Evolutionary conservation across 2,113 vertebrate species (phyloP), one percentile per base, ranked within the genome.

Genomic region (Centropus bengalensis): DNA sequence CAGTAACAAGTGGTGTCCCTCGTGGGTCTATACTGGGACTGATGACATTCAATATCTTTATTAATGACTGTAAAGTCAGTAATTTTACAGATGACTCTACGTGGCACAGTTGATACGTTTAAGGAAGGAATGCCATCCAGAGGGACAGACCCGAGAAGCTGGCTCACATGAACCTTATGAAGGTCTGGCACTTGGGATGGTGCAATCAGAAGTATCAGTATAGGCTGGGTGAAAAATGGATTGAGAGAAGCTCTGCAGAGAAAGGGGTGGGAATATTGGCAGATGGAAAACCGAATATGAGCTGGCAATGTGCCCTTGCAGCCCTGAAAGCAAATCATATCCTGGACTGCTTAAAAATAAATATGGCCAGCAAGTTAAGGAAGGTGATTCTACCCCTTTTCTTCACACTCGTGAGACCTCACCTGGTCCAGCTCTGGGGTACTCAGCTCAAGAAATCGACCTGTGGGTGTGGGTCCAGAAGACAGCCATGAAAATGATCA

Each of bases 331-430:
- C 5, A 6, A 52, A 47, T 47, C 18, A 9, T 47, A 47, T 21
- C 47, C 20, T 47, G 20, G 8, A 9, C 30, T 69, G 8, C 21
- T 17, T 55, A 7, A 54, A 54, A 82, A 62, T 12, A 42, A 14
- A 1, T 4, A 1, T 28, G 20, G 4, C 6, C 47, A 76, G 28
- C 7, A 54, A 23, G 9, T 22, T 0, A 1, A 76, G 15, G 27
- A 15, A 71, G 8, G 18, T 40, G 5, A 60, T 55, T 60, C 11
- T 89, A 2, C 11, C 20, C 5, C 23, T 67, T 12, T 60, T 4
- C 26, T 38, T 16, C 2, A 0, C 15, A 8, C 4, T 8, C 15
- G 7, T 47, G 45, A 83, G 12, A 40, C 44, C 4, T 16, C 23
- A 81, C 5, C 9, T 36, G 5, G 0, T 44, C 5, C 32, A 44